Evolutionary conservation across 2,113 vertebrate species (phyloP), one percentile per base, ranked within the genome.

Genomic region (Cettia cetti): DNA sequence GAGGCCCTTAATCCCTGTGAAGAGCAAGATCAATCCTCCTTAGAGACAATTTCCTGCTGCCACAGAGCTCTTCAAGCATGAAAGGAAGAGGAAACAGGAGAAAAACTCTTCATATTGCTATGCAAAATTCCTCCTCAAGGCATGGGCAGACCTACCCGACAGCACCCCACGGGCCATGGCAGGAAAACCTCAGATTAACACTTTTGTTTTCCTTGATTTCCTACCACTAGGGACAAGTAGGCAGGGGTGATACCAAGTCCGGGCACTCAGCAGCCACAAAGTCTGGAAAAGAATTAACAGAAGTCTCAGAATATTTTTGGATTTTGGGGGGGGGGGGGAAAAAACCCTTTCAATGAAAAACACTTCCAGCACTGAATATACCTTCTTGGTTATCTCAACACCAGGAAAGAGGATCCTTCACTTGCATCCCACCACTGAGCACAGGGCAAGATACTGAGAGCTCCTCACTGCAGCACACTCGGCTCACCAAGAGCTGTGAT

Each of bases 201-300:
- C 28, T 47, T 78, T 0, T 15, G 4, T 31, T 69, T 65, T 37
- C 63, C 75, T 76, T 49, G 13, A 45, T 52, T 79, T 82, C 57
- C 44, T 76, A 44, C 40, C 14, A 2, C 37, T 40, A 49, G 24
- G 18, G 28, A 53, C 40, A 44, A 77, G 33, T 5, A 83, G 17
- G 10, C 7, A 65, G 0, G 0, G 10, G 8, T 16, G 9, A 17
- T 10, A 68, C 4, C 23, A n/a, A 49, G 35, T 21, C 33, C 49
- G 37, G 42, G 42, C 49, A 80, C 17, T 7, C 6, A 68, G 26
- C 22, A 81, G 33, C 22, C 13, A 54, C 64, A 50, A 33, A 45
- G 21, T 39, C 71, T n/a, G 30, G 52, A 59, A 89, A 74, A 70
- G 3, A 47, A 77, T 4, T 59, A 81, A 33, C 28, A 65, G 6